Evolutionary conservation across 2,113 vertebrate species (phyloP).

Genomic region (Diadophis punctatus): DNA sequence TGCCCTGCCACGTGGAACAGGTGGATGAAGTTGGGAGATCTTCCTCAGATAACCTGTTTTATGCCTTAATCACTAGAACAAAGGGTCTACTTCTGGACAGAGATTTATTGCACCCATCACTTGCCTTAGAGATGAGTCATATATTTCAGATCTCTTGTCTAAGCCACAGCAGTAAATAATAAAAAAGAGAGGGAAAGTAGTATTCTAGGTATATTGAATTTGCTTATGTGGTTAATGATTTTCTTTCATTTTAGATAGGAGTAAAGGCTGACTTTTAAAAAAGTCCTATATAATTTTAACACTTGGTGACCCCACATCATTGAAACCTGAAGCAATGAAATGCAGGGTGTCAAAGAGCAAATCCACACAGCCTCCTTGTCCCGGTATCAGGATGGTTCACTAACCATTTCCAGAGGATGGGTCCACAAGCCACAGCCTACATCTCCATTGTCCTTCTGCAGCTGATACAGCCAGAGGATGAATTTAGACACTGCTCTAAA

Average conservation of each 20-base stretch:
- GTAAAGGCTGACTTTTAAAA: background rate
- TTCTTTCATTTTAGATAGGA: too few species aligned
- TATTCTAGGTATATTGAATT: background rate
- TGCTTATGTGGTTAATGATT: background rate
- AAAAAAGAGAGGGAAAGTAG: background rate
- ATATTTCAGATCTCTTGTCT: background rate
- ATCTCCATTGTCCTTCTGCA: background rate
- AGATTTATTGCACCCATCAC: background rate
- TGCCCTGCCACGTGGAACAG: background rate
- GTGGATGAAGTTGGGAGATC: background rate
- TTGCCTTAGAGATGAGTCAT: background rate
- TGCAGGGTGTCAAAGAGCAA: background rate
- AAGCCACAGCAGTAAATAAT: background rate
- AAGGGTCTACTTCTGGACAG: background rate
- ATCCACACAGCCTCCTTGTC: background rate
- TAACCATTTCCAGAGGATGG: background rate
- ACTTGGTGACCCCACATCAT: background rate
- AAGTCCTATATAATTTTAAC: background rate
- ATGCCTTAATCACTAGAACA: background rate
- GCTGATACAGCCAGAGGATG: background rate
- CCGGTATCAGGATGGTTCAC: background rate
- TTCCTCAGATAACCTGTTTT: too few species aligned
- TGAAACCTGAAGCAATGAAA: background rate
- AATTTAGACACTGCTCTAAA: background rate
- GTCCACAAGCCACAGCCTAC: background rate